Evolutionary conservation across 2,888 invertebrate genomes (phyloP).

Genomic region (Adela reaumurella): DNA sequence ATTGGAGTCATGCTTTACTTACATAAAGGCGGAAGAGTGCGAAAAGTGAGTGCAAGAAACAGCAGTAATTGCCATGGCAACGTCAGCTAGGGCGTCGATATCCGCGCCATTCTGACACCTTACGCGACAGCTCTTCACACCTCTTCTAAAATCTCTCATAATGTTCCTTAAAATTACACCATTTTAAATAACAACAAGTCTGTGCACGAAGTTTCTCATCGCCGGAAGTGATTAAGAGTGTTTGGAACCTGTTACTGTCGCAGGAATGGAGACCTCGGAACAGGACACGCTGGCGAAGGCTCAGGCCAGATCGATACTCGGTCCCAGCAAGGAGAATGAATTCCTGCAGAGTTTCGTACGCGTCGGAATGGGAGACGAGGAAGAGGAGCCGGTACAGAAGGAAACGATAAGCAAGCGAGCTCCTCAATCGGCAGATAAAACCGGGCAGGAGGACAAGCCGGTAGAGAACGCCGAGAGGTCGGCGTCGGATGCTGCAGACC

Average conservation of each 20-base stretch:
- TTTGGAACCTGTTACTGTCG: not conserved
- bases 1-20: no score
- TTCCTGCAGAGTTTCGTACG: slow-evolving; percentile 77
- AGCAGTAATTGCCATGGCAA: slow-evolving; percentile 32
- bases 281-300: slow-evolving; percentile 41
- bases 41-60: slow-evolving; percentile 32
- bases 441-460: slow-evolving; percentile 20
- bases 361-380: slow-evolving; percentile 59
- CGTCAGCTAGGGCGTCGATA: slow-evolving; percentile 45
- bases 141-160: not conserved
- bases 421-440: slow-evolving; percentile 29
- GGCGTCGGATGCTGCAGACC: slow-evolving; percentile 20
- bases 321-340: slow-evolving; percentile 67
- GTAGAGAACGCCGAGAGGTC: slow-evolving; percentile 23
- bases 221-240: slow-evolving; percentile 1
- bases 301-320: slow-evolving; percentile 59
- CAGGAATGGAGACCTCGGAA: slow-evolving; percentile 20
- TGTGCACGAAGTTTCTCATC: not conserved
- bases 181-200: no score
- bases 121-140: slow-evolving; percentile 25
- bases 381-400: slow-evolving; percentile 44
- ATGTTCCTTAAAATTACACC: no score
- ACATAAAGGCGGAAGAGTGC: slow-evolving; percentile 11
- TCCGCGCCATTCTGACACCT: slow-evolving; percentile 35
- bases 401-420: slow-evolving; percentile 43